Evolutionary conservation across 2,797 vertebrate genomes (phyloP), one percentile per base, ranked within the genome.

Genomic region (Pyrocephalus nanus): DNA sequence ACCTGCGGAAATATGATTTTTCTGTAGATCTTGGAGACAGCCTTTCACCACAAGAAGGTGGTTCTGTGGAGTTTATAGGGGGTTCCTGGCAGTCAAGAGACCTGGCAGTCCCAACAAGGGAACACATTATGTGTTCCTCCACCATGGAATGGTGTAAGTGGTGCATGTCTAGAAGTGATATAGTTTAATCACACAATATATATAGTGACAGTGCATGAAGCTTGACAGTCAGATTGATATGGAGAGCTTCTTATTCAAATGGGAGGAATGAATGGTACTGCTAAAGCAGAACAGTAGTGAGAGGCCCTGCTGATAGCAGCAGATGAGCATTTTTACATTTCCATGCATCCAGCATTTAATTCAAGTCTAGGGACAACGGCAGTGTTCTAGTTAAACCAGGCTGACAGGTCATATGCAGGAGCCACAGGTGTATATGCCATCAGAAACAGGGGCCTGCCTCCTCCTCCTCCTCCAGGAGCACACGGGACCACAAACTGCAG

Each of bases 401-500:
- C 38, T 86, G 36, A 58, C 34, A 40, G n/a, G 25, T 62, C 25
- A 29, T 20, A 29, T 15, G 30, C 36, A 21, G 32, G 17, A 54
- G 16, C 21, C 53, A 9, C 0, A 1, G 23, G 11, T 29, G 9
- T 6, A 29, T 12, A 11, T 54, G 23, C 22, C 40, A 82, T 10
- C 43, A 73, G 70, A 55, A 91, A 6, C 3, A 21, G 26, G 12
- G 30, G 2, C 32, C 43, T 94, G 36, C 32, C 11, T 53, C 11
- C 47, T 61, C 23, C 48, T 66, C 17, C 54, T 76, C 23, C 50
- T 60, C 27, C 22, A 42, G 70, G 45, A 53, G 3, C 40, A 51
- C 42, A 38, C 0, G 8, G 50, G 48, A 58, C 16, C 34, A 38
- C 0, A 1, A 65, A 27, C 8, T 3, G 2, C 62, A 27, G 32